A percentile compares a stretch with the other conserved stretches of the same genome.
These are phyloP conservation scores for Bubalus kerabau DNA, from an alignment of 2,113 vertebrate genomes.

Conservation along the genomic window DNA sequence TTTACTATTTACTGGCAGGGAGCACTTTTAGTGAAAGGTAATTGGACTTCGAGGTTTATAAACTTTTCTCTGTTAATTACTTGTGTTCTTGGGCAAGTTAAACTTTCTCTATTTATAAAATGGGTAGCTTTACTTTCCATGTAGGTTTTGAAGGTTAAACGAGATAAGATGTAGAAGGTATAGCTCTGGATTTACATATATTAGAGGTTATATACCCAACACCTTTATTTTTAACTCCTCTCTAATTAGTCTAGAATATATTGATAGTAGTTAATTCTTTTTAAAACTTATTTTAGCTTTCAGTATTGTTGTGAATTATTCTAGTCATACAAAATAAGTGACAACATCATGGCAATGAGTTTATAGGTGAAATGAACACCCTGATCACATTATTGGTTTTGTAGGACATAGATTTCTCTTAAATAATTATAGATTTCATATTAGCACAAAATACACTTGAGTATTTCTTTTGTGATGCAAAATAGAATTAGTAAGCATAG, in stretches of 20 bases:
- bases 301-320: not conserved
- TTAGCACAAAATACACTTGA: not conserved
- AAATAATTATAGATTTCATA: not conserved
- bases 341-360: not conserved
- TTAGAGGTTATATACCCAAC: not conserved
- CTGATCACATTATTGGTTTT: not conserved
- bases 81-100: not conserved
- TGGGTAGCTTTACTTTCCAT: not conserved
- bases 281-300: not conserved
- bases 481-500: not conserved
- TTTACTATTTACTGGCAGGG: not conserved
- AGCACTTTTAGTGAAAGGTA: not conserved
- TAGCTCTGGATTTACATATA: not conserved
- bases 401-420: not conserved
- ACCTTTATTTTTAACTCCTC: not conserved
- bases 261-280: not conserved
- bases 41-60: constrained; percentile 16
- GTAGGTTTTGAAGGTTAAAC: not conserved
- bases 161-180: not conserved
- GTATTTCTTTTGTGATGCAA: not conserved
- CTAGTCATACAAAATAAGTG: not conserved
- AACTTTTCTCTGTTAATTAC: not conserved
- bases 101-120: not conserved
- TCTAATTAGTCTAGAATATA: not conserved
- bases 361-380: not conserved